These are phyloP conservation scores for Piaya cayana DNA, from an alignment of 2,113 vertebrate species.

Conservation along the genomic window DNA sequence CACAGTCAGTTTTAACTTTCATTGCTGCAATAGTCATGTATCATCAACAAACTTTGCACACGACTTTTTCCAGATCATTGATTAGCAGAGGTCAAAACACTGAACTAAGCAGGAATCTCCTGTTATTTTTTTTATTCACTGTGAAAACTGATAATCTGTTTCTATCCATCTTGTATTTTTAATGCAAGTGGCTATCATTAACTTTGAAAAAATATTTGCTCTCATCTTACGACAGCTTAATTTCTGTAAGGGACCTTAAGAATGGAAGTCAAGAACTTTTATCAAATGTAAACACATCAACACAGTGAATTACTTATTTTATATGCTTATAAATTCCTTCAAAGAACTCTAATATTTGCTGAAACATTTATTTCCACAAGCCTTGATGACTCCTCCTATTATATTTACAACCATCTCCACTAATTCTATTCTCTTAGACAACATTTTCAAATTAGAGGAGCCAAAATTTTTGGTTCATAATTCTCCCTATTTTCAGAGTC, in stretches of 20 bases:
- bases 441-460: background rate
- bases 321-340: background rate
- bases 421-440: background rate
- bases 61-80: background rate
- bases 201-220: background rate
- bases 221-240: background rate
- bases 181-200: background rate
- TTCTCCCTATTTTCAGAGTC: background rate
- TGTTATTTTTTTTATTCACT: background rate
- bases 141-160: background rate
- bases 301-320: background rate
- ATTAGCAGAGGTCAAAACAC: background rate
- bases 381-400: background rate
- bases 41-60: background rate
- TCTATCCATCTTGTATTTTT: background rate
- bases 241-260: background rate
- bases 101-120: background rate
- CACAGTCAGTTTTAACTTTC: background rate
- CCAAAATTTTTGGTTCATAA: background rate
- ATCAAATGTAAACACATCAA: background rate
- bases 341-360: background rate
- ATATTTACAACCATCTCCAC: background rate
- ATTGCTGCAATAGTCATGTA: background rate
- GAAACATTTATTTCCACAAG: background rate
- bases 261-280: background rate